phyloP scores from a whole-genome alignment of 2,113 vertebrate genomes.

The Alligator sinensis region DNA sequence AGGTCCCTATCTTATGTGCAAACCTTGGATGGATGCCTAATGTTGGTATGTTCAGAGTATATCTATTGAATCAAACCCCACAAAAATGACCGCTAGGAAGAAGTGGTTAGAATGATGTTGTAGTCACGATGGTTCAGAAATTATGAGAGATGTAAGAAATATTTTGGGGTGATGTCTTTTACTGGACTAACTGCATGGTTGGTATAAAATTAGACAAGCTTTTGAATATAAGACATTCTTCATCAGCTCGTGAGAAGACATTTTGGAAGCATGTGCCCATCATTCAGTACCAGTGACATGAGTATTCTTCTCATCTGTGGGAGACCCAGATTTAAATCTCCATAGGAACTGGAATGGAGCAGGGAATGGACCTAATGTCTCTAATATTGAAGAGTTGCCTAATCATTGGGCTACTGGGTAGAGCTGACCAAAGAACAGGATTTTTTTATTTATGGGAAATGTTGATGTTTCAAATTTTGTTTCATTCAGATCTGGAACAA shows the following conservation, averaged over 20 bases:
- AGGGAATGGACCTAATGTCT: background rate
- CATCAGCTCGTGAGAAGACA: background rate
- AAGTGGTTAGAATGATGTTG: no score
- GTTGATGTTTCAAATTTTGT: background rate
- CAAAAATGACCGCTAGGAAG: background rate
- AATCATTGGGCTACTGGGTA: background rate
- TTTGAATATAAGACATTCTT: background rate
- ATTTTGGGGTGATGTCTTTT: no score
- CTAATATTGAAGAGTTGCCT: background rate
- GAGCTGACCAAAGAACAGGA: background rate
- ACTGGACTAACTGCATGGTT: no score
- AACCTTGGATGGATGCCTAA: rapidly evolving
- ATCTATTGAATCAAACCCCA: rapidly evolving
- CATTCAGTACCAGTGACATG: background rate
- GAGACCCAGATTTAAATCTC: no score
- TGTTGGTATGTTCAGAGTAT: background rate
- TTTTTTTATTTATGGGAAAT: background rate
- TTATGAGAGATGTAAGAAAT: no score
- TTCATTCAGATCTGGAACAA: slow-evolving; percentile 9
- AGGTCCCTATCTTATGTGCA: rapidly evolving
- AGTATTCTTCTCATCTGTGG: no score
- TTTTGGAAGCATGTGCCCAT: background rate
- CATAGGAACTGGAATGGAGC: no score
- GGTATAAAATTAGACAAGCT: no score
- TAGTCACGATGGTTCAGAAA: no score